These are phyloP conservation scores for Elgaria multicarinata DNA, from an alignment of 2,113 vertebrate genomes.

Conservation along the genomic window DNA sequence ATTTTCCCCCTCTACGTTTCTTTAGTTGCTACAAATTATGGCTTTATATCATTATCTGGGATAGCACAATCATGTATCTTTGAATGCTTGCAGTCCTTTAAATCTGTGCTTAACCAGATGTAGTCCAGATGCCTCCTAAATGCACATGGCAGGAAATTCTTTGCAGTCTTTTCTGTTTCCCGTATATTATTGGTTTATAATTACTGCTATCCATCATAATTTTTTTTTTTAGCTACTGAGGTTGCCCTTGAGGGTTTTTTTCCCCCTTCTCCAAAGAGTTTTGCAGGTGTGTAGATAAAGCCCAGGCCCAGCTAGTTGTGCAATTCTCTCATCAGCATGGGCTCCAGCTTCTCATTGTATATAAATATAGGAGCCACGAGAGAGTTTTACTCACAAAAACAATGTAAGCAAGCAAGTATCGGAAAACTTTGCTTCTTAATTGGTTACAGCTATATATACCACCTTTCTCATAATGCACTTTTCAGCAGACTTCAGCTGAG, in stretches of 20 bases:
- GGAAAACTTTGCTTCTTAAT: slow-evolving; percentile 2
- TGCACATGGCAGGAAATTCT: slow-evolving; percentile 74
- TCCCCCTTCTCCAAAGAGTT: slow-evolving; percentile 26
- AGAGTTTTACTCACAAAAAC: slow-evolving; percentile 25
- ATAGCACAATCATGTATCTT: slow-evolving; percentile 56
- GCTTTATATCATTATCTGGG: slow-evolving; percentile 59
- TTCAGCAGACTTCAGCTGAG: not conserved
- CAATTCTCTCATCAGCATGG: not conserved
- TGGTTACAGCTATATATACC: not conserved
- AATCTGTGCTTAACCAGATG: slow-evolving; percentile 68
- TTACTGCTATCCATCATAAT: slow-evolving; percentile 75
- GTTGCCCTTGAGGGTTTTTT: slow-evolving; percentile 35
- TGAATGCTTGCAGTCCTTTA: slow-evolving; percentile 55
- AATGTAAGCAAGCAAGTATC: slow-evolving; percentile 42
- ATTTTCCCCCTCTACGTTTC: slow-evolving; percentile 6
- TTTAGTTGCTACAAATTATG: slow-evolving; percentile 37
- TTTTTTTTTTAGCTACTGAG: slow-evolving; percentile 73
- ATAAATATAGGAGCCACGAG: slow-evolving; percentile 19
- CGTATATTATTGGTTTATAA: slow-evolving; percentile 75
- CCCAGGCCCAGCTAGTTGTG: slow-evolving; percentile 44
- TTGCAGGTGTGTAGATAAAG: slow-evolving; percentile 73
- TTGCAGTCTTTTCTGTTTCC: slow-evolving; percentile 74
- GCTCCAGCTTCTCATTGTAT: slow-evolving; percentile 19
- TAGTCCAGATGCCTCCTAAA: slow-evolving; percentile 74
- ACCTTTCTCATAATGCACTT: not conserved